Percentiles rank a stretch among this genome's conserved stretches.
These are phyloP conservation scores for Chelon labrosus DNA, from an alignment of 2,797 vertebrate genomes.

Conservation along the genomic window DNA sequence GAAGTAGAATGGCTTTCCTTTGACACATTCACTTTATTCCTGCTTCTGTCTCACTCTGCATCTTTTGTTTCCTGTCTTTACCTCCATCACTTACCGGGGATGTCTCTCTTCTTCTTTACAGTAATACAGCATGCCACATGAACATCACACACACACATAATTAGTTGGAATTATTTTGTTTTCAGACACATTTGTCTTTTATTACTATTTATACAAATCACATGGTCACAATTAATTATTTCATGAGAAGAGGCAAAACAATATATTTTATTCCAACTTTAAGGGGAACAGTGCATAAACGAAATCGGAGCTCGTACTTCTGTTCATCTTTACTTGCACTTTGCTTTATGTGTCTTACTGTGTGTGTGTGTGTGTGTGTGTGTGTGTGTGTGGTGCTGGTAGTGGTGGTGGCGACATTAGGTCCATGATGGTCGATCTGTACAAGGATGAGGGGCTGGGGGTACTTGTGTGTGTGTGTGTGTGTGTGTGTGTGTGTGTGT, in stretches of 20 bases:
- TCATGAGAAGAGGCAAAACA: too few species aligned
- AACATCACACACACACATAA: constrained; percentile 20
- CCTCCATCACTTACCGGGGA: constrained; percentile 30
- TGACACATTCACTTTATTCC: constrained; percentile 30
- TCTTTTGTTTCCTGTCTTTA: constrained; percentile 39
- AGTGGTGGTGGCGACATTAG: constrained; percentile 75
- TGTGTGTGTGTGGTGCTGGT: constrained; percentile 47
- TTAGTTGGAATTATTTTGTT: too few species aligned
- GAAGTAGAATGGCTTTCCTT: not conserved
- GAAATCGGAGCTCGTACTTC: constrained; percentile 1
- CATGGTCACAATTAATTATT: too few species aligned
- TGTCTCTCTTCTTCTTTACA: constrained; percentile 41
- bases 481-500: constrained; percentile 56
- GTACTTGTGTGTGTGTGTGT: constrained; percentile 38
- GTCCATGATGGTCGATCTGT: constrained; percentile 86
- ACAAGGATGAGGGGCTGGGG: constrained; percentile 24
- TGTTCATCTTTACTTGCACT: constrained; percentile 19
- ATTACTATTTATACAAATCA: constrained; percentile 7
- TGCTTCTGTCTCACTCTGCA: constrained; percentile 11
- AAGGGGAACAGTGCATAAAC: not conserved
- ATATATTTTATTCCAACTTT: not conserved
- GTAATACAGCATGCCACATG: constrained; percentile 36
- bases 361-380: constrained; percentile 11
- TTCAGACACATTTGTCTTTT: constrained; percentile 3
- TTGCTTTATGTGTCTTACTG: constrained; percentile 2